phyloP scores from a whole-genome alignment of 2,113 vertebrate genomes.

The Vombatus ursinus region DNA sequence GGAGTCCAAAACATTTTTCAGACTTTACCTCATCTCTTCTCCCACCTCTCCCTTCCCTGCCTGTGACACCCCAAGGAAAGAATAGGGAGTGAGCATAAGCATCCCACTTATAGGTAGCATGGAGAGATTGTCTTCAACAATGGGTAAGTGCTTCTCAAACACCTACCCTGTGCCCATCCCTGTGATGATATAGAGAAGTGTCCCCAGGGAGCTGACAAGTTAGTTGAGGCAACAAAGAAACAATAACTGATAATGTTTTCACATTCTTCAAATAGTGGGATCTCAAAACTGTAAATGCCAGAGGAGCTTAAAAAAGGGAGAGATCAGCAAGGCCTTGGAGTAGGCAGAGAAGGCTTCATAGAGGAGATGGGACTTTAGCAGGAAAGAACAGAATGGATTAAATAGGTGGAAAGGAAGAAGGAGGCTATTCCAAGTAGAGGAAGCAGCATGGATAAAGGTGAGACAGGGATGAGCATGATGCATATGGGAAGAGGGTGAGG shows the following conservation, averaged over 20 bases:
- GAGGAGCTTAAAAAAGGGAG: slow-evolving; percentile 9
- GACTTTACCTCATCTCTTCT: not conserved
- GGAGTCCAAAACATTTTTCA: not conserved
- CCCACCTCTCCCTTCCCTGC: not conserved
- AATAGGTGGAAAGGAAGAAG: not conserved
- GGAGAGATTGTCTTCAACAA: not conserved
- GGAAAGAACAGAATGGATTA: not conserved
- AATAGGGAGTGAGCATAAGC: not conserved
- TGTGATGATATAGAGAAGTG: not conserved
- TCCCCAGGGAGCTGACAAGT: not conserved
- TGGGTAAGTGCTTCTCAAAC: not conserved
- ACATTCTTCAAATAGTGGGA: not conserved
- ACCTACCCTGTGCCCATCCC: not conserved
- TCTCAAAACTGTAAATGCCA: not conserved
- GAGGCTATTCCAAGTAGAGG: not conserved
- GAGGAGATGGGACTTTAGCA: not conserved
- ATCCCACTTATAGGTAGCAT: not conserved
- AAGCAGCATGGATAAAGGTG: not conserved
- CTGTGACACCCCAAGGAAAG: not conserved
- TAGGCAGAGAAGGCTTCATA: not conserved
- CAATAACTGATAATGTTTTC: not conserved
- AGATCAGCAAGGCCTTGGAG: not conserved
- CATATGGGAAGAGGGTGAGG: not conserved
- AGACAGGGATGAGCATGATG: not conserved
- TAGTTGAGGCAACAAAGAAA: not conserved